Evolutionary conservation across 1,140 invertebrate species (phyloP).

Genomic region (Cyphomyrmex costatus): DNA sequence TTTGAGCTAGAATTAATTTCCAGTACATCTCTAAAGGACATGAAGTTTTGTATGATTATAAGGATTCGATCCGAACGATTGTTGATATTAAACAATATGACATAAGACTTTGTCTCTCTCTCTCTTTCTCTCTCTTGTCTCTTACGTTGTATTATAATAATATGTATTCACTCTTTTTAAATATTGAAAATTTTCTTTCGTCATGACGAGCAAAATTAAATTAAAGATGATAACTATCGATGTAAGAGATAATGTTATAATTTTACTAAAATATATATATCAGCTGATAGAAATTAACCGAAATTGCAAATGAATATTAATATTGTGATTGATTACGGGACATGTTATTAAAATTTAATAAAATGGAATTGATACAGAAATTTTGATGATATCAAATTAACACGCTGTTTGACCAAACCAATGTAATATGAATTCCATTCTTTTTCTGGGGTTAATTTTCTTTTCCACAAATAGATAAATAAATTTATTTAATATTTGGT

Average conservation of each 20-base stretch:
- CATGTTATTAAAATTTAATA: conserved; percentile 49
- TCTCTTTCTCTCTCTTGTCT: too few species aligned
- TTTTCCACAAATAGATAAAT: neutral
- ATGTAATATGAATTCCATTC: neutral
- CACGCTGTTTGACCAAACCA: neutral
- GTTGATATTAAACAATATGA: neutral
- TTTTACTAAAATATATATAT: conserved; percentile 19
- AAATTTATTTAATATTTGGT: conserved; percentile 38
- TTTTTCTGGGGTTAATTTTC: neutral
- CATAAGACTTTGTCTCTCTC: neutral
- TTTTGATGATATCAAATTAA: conserved; percentile 27
- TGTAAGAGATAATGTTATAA: conserved; percentile 23
- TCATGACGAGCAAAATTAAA: neutral
- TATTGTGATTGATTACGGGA: conserved; percentile 7
- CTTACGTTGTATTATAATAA: too few species aligned
- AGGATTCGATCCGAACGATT: neutral
- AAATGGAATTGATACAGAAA: conserved; percentile 35
- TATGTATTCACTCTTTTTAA: too few species aligned
- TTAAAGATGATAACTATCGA: neutral
- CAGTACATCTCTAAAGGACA: neutral
- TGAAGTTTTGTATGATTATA: conserved; percentile 5
- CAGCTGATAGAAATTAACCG: neutral
- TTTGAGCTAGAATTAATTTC: conserved; percentile 43
- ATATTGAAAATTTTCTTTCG: neutral
- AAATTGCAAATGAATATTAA: conserved; percentile 51